Conservation (phyloP, 2,797 vertebrate species). For the Microctenopoma lineatum region DNA sequence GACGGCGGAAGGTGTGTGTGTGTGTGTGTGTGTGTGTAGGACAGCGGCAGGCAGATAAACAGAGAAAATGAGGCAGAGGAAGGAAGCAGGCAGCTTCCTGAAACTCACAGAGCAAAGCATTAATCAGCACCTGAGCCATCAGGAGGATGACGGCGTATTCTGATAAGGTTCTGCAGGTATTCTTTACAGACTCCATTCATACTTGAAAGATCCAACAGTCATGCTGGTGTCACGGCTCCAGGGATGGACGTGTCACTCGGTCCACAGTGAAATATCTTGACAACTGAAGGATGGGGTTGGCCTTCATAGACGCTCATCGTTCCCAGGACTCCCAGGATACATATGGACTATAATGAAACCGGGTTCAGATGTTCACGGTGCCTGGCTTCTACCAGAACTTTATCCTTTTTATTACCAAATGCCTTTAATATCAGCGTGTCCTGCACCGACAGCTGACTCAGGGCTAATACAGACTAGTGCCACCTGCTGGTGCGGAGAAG, state of each 20-base stretch:
- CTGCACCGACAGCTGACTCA: too few relatives aligned
- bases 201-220: background rate
- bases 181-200: background rate
- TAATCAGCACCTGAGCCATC: slow-evolving; percentile 12
- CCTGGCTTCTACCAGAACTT: too few relatives aligned
- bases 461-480: too few relatives aligned
- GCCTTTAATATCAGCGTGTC: too few relatives aligned
- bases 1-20: slow-evolving; percentile 6
- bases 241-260: background rate
- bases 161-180: slow-evolving; percentile 8
- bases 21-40: slow-evolving; percentile 4
- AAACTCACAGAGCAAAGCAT: background rate
- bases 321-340: background rate
- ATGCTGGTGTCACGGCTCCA: background rate
- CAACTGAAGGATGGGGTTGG: background rate
- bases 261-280: background rate
- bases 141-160: slow-evolving; percentile 12
- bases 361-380: too few relatives aligned
- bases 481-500: too few relatives aligned
- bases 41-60: background rate
- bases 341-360: too few relatives aligned
- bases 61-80: slow-evolving; percentile 8
- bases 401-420: too few relatives aligned
- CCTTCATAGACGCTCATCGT: background rate
- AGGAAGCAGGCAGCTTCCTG: slow-evolving; percentile 21